phyloP scores from a whole-genome alignment of 2,113 vertebrate species.

The Scophthalmus maximus region DNA sequence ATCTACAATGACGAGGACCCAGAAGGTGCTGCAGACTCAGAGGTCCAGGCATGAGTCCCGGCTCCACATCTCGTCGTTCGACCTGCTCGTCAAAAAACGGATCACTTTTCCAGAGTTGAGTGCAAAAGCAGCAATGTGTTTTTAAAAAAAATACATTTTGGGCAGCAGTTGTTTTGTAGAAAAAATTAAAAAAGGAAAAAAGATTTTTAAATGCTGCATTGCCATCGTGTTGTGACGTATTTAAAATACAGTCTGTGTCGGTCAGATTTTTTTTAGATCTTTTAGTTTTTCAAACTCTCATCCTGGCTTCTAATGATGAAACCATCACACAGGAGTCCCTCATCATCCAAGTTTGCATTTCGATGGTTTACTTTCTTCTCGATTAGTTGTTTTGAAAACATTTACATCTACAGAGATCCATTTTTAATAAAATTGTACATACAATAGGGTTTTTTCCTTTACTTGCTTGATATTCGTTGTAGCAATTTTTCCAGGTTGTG shows the following conservation, averaged over 20 bases:
- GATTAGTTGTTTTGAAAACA: constrained; percentile 32
- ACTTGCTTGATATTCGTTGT: constrained; percentile 54
- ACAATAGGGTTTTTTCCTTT: constrained; percentile 57
- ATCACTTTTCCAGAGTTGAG: constrained; percentile 41
- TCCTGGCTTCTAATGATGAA: constrained; percentile 36
- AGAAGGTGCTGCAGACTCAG: constrained; percentile 94
- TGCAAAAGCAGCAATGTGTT: constrained; percentile 28
- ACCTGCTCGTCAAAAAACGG: constrained; percentile 52
- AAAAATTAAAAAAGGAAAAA: constrained; percentile 1
- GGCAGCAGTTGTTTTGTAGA: constrained; percentile 52
- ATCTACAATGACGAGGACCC: constrained; percentile 99
- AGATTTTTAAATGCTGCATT: constrained; percentile 31
- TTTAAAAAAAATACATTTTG: constrained; percentile 35
- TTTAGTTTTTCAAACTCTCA: background rate
- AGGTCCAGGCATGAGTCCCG: constrained; percentile 82
- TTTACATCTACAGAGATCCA: constrained; percentile 58
- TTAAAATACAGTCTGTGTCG: constrained; percentile 47
- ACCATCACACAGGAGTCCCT: constrained; percentile 13
- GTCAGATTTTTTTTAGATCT: constrained; percentile 41
- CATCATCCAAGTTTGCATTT: constrained; percentile 30
- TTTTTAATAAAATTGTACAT: constrained; percentile 75
- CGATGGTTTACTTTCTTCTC: constrained; percentile 32
- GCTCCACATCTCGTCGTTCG: constrained; percentile 25
- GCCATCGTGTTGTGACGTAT: constrained; percentile 49
- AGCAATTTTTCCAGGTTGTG: constrained; percentile 42